Conservation (phyloP, 2,113 vertebrate genomes). For the Pipa parva region DNA sequence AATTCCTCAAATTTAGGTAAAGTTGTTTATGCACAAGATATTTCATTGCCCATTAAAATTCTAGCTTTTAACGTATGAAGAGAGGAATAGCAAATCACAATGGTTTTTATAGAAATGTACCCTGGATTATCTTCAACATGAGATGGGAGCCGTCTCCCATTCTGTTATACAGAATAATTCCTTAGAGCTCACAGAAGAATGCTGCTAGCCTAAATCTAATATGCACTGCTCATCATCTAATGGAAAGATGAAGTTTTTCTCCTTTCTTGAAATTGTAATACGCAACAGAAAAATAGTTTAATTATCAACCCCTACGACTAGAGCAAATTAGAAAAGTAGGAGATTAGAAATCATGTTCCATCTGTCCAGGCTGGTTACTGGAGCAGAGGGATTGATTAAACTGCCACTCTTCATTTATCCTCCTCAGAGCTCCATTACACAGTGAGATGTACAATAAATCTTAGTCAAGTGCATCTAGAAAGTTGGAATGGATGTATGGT, state of each 20-base stretch:
- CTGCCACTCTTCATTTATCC: constrained; percentile 65
- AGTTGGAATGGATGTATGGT: constrained; percentile 37
- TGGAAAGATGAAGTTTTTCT: neutral
- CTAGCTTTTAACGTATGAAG: no score
- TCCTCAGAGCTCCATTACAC: constrained; percentile 66
- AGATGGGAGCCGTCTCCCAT: no score
- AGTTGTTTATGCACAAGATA: no score
- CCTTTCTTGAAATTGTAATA: neutral
- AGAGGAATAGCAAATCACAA: no score
- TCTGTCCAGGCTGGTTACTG: constrained; percentile 54
- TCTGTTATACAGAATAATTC: no score
- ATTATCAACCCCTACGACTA: constrained; percentile 46
- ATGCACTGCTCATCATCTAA: no score
- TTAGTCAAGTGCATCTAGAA: constrained; percentile 57
- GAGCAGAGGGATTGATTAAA: constrained; percentile 61
- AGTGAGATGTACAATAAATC: constrained; percentile 59
- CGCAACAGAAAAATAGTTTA: neutral
- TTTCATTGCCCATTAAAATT: no score
- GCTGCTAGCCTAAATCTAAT: no score
- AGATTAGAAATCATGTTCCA: constrained; percentile 60
- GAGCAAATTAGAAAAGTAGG: constrained; percentile 51
- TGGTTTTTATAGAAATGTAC: no score
- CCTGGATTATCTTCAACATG: no score
- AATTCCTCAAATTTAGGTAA: no score
- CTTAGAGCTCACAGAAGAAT: no score